A percentile compares a stretch with the other conserved stretches of the same genome.
Evolutionary conservation across 2,113 vertebrate genomes (phyloP).

Genomic region (Sander vitreus): DNA sequence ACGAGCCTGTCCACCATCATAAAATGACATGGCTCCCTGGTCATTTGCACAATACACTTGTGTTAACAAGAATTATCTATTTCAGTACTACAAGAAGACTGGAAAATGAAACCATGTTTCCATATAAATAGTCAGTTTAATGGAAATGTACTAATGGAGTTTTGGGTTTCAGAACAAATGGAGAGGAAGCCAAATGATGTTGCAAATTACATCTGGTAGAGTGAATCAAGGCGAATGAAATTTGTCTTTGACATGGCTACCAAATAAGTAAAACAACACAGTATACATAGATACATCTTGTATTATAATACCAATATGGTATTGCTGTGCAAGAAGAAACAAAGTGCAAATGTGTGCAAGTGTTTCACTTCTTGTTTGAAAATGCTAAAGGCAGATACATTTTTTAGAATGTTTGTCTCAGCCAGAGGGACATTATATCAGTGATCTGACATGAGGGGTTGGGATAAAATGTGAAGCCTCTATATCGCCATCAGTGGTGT

Average conservation of each 20-base stretch:
- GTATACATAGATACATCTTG: not conserved
- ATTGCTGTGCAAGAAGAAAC: not conserved
- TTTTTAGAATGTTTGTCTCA: no score
- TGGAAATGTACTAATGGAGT: not conserved
- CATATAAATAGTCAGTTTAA: not conserved
- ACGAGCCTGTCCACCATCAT: slow-evolving; percentile 25
- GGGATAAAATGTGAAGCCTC: not conserved
- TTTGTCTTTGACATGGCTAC: not conserved
- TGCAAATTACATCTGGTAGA: not conserved
- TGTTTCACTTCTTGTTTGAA: not conserved
- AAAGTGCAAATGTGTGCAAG: not conserved
- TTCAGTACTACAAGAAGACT: not conserved
- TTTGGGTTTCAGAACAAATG: slow-evolving; percentile 5
- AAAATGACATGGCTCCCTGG: slow-evolving; percentile 18
- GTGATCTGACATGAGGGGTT: not conserved
- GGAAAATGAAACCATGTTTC: not conserved
- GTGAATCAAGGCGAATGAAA: not conserved
- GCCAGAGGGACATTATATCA: no score
- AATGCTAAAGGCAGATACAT: not conserved
- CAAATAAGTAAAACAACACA: not conserved
- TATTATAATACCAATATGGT: not conserved
- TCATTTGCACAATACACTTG: slow-evolving; percentile 7
- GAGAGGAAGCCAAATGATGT: not conserved
- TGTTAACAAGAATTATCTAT: not conserved
- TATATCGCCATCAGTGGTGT: not conserved